These are phyloP conservation scores for Grantiella picta DNA, from an alignment of 2,113 vertebrate genomes.

Conservation along the genomic window DNA sequence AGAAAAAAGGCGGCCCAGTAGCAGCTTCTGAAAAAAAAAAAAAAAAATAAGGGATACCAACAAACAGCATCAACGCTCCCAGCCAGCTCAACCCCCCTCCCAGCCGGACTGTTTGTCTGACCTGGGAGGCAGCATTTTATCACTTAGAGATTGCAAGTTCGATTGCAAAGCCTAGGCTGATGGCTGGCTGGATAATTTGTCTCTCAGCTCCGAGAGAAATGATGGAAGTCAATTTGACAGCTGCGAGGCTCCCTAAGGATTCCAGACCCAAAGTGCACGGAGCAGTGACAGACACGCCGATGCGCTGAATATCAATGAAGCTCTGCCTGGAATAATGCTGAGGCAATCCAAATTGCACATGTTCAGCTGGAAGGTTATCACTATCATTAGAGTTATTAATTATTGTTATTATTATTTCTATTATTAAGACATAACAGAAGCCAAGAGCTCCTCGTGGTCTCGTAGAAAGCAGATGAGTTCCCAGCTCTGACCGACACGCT, in stretches of 20 bases:
- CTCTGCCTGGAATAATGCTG: conserved; percentile 60
- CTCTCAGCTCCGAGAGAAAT: conserved; percentile 58
- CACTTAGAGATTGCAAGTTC: conserved; percentile 56
- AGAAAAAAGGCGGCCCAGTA: neutral
- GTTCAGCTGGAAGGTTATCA: conserved; percentile 62
- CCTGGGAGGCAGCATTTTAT: conserved; percentile 28
- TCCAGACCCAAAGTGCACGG: conserved; percentile 61
- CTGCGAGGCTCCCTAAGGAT: conserved; percentile 71
- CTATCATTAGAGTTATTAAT: conserved; percentile 63
- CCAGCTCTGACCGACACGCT: neutral
- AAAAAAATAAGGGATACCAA: neutral
- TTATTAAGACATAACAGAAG: conserved; percentile 30
- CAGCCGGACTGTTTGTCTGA: neutral
- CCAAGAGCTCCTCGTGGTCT: neutral
- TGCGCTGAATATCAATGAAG: conserved; percentile 69
- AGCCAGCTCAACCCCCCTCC: neutral
- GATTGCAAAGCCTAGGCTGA: conserved; percentile 52
- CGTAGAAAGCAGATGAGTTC: neutral
- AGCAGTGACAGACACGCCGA: conserved; percentile 67
- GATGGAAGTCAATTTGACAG: conserved; percentile 76
- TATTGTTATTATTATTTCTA: conserved; percentile 61
- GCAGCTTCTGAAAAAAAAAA: neutral
- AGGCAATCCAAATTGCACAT: conserved; percentile 59
- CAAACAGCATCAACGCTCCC: neutral
- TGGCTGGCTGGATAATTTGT: conserved; percentile 69